Evolutionary conservation across 1,140 invertebrate species (phyloP).

Genomic region (Habropoda laboriosa): DNA sequence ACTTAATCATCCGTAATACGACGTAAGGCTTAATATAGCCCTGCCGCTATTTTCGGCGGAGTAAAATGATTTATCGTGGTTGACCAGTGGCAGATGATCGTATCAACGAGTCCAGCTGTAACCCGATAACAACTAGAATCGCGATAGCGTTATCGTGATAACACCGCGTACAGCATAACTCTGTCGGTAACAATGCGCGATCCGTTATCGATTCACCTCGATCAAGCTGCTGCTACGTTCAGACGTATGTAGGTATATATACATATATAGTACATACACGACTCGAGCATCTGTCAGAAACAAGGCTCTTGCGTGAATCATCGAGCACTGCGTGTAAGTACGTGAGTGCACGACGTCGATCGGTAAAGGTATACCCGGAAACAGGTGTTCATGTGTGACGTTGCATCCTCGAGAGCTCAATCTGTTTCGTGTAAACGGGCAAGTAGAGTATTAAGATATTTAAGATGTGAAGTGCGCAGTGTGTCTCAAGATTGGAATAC

Average conservation of each 20-base stretch:
- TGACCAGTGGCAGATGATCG: not conserved
- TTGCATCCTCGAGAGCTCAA: not conserved
- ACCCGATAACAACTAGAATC: not conserved
- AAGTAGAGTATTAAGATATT: too few relatives aligned
- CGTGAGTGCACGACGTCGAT: conserved; percentile 11
- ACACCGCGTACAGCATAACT: not conserved
- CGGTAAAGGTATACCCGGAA: conserved; percentile 41
- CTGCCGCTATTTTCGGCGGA: not conserved
- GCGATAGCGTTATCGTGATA: not conserved
- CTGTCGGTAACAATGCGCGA: conserved; percentile 21
- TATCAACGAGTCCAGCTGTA: not conserved
- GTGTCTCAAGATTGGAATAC: too few relatives aligned
- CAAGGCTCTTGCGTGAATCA: conserved; percentile 34
- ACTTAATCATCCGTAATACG: not conserved
- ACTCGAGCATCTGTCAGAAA: conserved; percentile 10
- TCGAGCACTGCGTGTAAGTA: not conserved
- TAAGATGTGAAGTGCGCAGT: too few relatives aligned
- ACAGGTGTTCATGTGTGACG: conserved; percentile 35
- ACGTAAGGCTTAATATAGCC: not conserved
- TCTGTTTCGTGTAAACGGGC: too few relatives aligned
- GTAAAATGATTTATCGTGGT: not conserved
- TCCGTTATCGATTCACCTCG: conserved; percentile 31
- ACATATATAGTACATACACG: not conserved
- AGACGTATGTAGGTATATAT: not conserved
- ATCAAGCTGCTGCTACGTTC: not conserved